These are phyloP conservation scores for Mixornis gularis DNA, from an alignment of 2,113 vertebrate species.

Conservation along the genomic window DNA sequence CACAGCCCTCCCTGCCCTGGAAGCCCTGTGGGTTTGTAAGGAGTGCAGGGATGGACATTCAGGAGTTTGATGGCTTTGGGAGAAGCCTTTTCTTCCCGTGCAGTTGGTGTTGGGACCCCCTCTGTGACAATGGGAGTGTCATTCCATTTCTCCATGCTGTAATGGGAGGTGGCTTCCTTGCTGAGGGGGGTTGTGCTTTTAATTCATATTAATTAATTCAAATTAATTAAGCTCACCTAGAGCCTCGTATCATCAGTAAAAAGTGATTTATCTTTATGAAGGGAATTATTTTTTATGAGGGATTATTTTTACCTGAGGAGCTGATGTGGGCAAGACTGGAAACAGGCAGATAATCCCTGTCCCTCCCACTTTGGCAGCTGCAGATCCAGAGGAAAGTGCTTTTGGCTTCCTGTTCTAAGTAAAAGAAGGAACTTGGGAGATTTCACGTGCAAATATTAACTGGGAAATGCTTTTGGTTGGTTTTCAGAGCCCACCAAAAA, in stretches of 20 bases:
- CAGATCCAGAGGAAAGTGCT: background rate
- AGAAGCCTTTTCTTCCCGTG: background rate
- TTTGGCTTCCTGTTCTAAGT: background rate
- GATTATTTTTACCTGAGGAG: background rate
- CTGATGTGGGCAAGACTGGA: rapidly evolving
- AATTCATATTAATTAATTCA: background rate
- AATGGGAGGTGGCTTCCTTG: background rate
- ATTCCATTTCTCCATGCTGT: background rate
- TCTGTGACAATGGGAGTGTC: background rate
- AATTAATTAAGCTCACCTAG: background rate
- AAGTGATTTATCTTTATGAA: background rate
- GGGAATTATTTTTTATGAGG: background rate
- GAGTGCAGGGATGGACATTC: background rate
- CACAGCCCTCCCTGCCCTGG: background rate
- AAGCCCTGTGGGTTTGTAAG: background rate
- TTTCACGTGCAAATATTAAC: rapidly evolving
- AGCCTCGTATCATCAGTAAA: background rate
- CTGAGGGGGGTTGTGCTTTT: background rate
- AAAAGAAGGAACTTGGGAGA: background rate
- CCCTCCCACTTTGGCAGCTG: background rate
- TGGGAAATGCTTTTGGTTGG: background rate
- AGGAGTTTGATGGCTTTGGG: background rate
- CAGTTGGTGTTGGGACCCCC: background rate
- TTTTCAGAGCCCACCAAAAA: background rate
- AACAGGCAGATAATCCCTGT: background rate